A percentile compares a stretch with the other conserved stretches of the same genome.
phyloP scores from a whole-genome alignment of 1,140 invertebrate genomes.

The Bombyx mandarina region DNA sequence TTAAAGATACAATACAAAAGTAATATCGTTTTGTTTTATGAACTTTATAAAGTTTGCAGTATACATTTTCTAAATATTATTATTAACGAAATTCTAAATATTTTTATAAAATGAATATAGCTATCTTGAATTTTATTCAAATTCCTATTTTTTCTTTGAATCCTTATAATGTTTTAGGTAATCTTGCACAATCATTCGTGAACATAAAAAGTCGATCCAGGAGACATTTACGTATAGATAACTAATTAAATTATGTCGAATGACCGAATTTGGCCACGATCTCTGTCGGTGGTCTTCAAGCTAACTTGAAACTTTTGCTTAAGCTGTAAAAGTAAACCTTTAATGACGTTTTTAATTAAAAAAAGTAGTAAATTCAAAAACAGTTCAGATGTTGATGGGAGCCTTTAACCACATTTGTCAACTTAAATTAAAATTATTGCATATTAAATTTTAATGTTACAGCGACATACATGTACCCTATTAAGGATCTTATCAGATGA shows the following conservation, averaged over 20 bases:
- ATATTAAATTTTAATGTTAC: background rate
- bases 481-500: no score
- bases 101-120: no score
- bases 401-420: background rate
- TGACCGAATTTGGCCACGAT: conserved; percentile 53
- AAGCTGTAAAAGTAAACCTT: conserved; percentile 28
- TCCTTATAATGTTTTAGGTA: no score
- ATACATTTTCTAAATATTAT: no score
- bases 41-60: no score
- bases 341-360: conserved; percentile 26
- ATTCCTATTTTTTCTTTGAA: no score
- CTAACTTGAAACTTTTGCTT: conserved; percentile 27
- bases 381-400: background rate
- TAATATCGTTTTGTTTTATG: no score
- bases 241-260: conserved; percentile 67
- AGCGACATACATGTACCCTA: no score
- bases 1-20: no score
- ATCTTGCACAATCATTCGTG: conserved; percentile 24
- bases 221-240: conserved; percentile 47
- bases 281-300: conserved; percentile 44
- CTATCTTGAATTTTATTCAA: no score
- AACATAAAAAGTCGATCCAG: conserved; percentile 17
- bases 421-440: conserved; percentile 3
- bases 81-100: no score
- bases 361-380: conserved; percentile 7